phyloP scores from a whole-genome alignment of 2,888 invertebrate species.

The Antheraea assamensis region DNA sequence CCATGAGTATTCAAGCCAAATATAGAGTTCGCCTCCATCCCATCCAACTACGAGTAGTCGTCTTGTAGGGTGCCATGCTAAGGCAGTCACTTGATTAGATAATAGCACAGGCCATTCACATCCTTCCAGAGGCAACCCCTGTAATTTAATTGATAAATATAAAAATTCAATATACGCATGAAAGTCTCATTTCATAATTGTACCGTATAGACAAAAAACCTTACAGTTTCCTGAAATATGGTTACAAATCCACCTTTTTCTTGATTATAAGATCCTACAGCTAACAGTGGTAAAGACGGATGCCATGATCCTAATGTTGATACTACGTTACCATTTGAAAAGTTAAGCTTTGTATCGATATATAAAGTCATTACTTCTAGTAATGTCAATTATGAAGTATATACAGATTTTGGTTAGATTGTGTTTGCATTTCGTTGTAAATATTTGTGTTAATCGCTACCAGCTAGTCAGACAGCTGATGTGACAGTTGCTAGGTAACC shows the following conservation, averaged over 20 bases:
- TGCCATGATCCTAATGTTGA: constrained; percentile 94
- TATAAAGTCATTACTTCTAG: constrained; percentile 86
- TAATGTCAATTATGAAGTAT: neutral
- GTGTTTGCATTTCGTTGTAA: neutral
- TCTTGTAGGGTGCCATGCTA: constrained; percentile 95
- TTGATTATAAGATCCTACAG: constrained; percentile 93
- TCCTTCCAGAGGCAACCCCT: constrained; percentile 89
- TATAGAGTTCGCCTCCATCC: constrained; percentile 95
- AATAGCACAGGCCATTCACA: constrained; percentile 89
- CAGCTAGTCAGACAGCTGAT: too few species aligned
- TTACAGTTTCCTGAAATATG: constrained; percentile 93
- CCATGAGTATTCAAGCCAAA: constrained; percentile 90
- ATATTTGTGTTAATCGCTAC: too few species aligned
- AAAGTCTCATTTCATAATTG: neutral
- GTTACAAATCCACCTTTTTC: constrained; percentile 94
- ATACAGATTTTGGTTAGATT: neutral
- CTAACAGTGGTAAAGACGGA: constrained; percentile 88
- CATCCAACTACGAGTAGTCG: constrained; percentile 92
- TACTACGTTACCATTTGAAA: constrained; percentile 88
- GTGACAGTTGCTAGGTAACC: too few species aligned
- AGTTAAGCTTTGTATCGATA: constrained; percentile 92
- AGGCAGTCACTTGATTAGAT: constrained; percentile 90
- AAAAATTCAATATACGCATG: neutral
- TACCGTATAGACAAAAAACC: constrained; percentile 35
- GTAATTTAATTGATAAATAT: constrained; percentile 36